These are phyloP conservation scores for Cephalotes varians DNA, from an alignment of 2,888 invertebrate genomes.

Conservation along the genomic window DNA sequence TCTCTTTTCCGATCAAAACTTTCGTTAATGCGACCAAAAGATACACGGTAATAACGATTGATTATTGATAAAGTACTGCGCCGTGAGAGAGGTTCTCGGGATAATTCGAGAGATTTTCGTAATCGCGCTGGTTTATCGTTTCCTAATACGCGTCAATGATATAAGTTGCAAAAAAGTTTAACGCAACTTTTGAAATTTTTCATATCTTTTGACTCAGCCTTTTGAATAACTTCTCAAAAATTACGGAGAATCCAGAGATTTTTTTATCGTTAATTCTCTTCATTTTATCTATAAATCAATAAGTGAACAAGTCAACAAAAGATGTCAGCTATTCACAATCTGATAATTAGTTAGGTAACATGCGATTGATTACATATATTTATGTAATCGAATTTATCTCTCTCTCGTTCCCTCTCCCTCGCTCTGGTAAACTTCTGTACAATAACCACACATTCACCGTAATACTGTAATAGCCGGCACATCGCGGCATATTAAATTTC, in stretches of 20 bases:
- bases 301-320: not conserved
- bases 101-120: slow-evolving; percentile 56
- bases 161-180: slow-evolving; percentile 34
- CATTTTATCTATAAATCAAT: not conserved
- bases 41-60: slow-evolving; percentile 55
- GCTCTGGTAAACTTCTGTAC: slow-evolving; percentile 4
- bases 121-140: slow-evolving; percentile 42
- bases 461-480: slow-evolving; percentile 21
- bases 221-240: not conserved
- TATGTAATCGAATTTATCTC: slow-evolving; percentile 22
- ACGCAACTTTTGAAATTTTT: not conserved
- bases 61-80: slow-evolving; percentile 66
- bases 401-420: not conserved
- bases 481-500: slow-evolving; percentile 45
- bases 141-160: slow-evolving; percentile 10
- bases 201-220: not conserved
- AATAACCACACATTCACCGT: slow-evolving; percentile 27
- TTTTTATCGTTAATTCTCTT: no score
- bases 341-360: slow-evolving; percentile 15
- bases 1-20: slow-evolving; percentile 26
- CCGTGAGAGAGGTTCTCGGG: slow-evolving; percentile 28
- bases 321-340: not conserved
- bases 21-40: slow-evolving; percentile 64
- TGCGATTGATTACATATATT: not conserved
- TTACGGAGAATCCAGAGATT: not conserved